Conservation (phyloP, 1,140 invertebrate genomes). For the Magallana ariakensis region DNA sequence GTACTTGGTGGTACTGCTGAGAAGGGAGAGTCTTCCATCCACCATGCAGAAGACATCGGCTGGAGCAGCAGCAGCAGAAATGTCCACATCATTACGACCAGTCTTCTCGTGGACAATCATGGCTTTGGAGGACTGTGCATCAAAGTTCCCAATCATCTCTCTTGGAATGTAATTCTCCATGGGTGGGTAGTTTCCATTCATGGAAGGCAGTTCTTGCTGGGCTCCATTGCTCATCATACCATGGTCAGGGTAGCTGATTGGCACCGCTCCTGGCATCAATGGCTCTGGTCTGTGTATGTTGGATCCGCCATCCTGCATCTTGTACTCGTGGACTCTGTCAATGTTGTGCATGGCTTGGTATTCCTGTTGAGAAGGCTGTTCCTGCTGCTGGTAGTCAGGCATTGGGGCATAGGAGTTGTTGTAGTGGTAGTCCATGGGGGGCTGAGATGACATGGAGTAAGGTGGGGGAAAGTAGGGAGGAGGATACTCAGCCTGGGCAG, state of each 20-base stretch:
- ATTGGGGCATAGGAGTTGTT: slow-evolving; percentile 4
- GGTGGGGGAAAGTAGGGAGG: slow-evolving; percentile 28
- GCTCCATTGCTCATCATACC: neutral
- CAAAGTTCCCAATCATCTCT: neutral
- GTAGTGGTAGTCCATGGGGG: slow-evolving; percentile 35
- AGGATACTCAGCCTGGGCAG: neutral
- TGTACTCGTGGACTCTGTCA: slow-evolving; percentile 51
- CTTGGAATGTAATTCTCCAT: slow-evolving; percentile 39
- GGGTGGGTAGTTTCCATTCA: slow-evolving; percentile 34
- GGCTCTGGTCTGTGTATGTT: slow-evolving; percentile 39
- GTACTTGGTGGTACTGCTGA: slow-evolving; percentile 99
- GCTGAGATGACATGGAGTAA: slow-evolving; percentile 25
- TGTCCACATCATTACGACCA: slow-evolving; percentile 63
- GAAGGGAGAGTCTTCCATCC: slow-evolving; percentile 95
- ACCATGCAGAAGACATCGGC: slow-evolving; percentile 91
- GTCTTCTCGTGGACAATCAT: slow-evolving; percentile 42
- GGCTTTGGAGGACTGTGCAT: slow-evolving; percentile 20
- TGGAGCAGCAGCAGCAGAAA: slow-evolving; percentile 78
- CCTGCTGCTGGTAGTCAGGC: slow-evolving; percentile 44
- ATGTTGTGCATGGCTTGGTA: slow-evolving; percentile 39
- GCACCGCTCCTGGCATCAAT: slow-evolving; percentile 2
- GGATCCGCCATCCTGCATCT: slow-evolving; percentile 33
- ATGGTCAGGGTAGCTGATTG: neutral
- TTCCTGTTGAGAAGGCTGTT: slow-evolving; percentile 38
- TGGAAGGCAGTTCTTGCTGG: neutral